phyloP scores from a whole-genome alignment of 1,140 invertebrate genomes.

The Drosophila santomea region DNA sequence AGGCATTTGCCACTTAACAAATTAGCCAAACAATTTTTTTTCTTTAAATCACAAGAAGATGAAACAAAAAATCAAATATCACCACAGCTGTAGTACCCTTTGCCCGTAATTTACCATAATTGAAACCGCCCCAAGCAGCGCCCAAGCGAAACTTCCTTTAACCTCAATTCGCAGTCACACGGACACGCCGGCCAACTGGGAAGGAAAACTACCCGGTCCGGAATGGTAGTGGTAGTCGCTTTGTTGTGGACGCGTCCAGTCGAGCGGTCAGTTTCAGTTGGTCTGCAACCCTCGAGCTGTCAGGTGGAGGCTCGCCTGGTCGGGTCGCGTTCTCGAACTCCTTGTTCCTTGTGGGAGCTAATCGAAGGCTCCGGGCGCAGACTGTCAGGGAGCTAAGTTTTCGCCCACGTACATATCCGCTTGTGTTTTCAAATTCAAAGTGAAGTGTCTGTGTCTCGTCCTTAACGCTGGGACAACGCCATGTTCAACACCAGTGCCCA shows the following conservation, averaged over 20 bases:
- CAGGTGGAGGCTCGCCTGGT: constrained; percentile 41
- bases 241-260: constrained; percentile 76
- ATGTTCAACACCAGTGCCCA: constrained; percentile 78
- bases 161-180: constrained; percentile 77
- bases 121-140: constrained; percentile 51
- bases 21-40: too few species aligned
- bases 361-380: constrained; percentile 21
- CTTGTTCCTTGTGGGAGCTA: neutral
- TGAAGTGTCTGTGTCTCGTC: constrained; percentile 31
- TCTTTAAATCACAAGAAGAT: too few species aligned
- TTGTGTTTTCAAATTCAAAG: constrained; percentile 57
- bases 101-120: constrained; percentile 42
- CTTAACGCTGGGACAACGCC: constrained; percentile 2
- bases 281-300: constrained; percentile 69
- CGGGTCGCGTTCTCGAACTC: constrained; percentile 11
- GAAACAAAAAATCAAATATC: too few species aligned
- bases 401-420: constrained; percentile 9
- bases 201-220: constrained; percentile 67
- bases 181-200: constrained; percentile 33
- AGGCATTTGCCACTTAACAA: too few species aligned
- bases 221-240: constrained; percentile 42
- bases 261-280: constrained; percentile 79
- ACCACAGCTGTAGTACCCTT: constrained; percentile 5
- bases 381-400: constrained; percentile 48
- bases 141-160: constrained; percentile 78